Percentiles rank a stretch among this genome's conserved stretches.
Evolutionary conservation across 2,888 invertebrate species (phyloP).

Genomic region (Volucella bombylans): DNA sequence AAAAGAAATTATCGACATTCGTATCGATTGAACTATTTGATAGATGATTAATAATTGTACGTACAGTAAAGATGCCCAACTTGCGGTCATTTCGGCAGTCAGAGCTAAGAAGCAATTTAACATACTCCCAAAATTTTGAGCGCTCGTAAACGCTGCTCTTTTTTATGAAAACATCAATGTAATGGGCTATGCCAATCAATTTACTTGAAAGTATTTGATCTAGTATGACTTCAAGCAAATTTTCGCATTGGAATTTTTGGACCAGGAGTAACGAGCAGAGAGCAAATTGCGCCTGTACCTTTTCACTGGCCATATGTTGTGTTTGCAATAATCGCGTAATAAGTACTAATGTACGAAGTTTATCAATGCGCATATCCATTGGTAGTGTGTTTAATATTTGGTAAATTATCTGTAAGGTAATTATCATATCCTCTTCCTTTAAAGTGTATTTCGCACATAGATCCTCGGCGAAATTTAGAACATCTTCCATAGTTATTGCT

Average conservation of each 20-base stretch:
- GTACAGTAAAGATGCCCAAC: slow-evolving; percentile 77
- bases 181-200: slow-evolving; percentile 18
- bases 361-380: neutral
- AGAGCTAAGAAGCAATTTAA: slow-evolving; percentile 76
- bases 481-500: neutral
- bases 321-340: slow-evolving; percentile 1
- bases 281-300: slow-evolving; percentile 36
- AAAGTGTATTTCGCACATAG: slow-evolving; percentile 8
- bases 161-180: slow-evolving; percentile 26
- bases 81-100: slow-evolving; percentile 77
- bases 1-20: slow-evolving; percentile 22
- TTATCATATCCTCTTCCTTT: slow-evolving; percentile 30
- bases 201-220: slow-evolving; percentile 10
- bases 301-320: neutral
- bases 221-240: slow-evolving; percentile 38
- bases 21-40: neutral
- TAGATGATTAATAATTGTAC: slow-evolving; percentile 70
- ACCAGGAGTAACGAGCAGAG: slow-evolving; percentile 33
- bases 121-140: slow-evolving; percentile 53
- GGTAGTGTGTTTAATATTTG: slow-evolving; percentile 43
- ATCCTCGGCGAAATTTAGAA: slow-evolving; percentile 11
- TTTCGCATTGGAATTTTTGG: slow-evolving; percentile 32
- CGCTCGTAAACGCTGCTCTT: slow-evolving; percentile 5
- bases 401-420: slow-evolving; percentile 29
- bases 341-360: slow-evolving; percentile 3